Base-by-base conservation (phyloP, 2,888 invertebrate genomes). In the Drosophila seclusa region DNA sequence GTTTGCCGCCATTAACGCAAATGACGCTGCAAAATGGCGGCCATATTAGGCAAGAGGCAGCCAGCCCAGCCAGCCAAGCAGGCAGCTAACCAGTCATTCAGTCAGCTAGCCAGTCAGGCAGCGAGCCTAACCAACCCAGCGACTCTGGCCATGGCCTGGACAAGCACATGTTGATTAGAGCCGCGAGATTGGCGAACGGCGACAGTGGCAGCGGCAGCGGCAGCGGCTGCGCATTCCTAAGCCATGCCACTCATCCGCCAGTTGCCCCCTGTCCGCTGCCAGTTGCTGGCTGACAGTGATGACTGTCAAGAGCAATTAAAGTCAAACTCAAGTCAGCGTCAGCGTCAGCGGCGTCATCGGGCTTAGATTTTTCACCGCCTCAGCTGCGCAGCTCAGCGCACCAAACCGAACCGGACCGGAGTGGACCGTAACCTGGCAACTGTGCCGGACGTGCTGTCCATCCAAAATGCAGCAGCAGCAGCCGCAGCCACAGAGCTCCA, bases 251-350 rank as follows among this genome's bases (percentile, higher is more conserved):
- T 60, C 66, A 75, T 59, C 45, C 52, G 40, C 64, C 66, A 58
- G 60, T 53, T 68, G 68, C 34, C 38, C 29, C 13, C 38, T 13
- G 27, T 13, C 13, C 16, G n/a, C 21, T 24, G 29, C 24, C 54
- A 58, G 40, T 52, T 42, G 36, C 52, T 62, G 36, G 68, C 87
- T 91, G 80, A 82, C 78, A 85, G 82, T 89, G 90, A 91, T 91
- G 92, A 91, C 90, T 91, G 91, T 91, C 92, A 91, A 90, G 90
- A 92, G 91, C 89, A 91, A 91, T 91, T 91, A 91, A 91, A 92
- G 89, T 87, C 92, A 89, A 90, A 92, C 90, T 90, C 78, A 70
- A 89, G 86, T 89, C 88, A 82, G 81, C 53, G 52, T 52, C 52
- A 52, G 52, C 70, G 77, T 57, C 59, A 62, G 70, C 72, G 60